A percentile compares a stretch with the other conserved stretches of the same genome.
These are phyloP conservation scores for Tachina lurida DNA, from an alignment of 2,888 invertebrate genomes.

Conservation along the genomic window DNA sequence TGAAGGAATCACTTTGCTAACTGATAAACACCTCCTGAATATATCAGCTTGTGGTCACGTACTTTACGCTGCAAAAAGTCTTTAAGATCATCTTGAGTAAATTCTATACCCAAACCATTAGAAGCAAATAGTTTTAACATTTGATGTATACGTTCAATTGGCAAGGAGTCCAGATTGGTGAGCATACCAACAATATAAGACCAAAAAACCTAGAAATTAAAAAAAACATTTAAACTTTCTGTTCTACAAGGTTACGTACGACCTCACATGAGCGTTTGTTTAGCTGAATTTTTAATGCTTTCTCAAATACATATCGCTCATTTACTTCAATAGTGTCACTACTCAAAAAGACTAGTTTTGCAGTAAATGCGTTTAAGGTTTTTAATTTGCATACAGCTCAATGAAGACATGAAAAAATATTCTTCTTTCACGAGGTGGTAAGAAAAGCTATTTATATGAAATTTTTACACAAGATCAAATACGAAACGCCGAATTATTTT, in stretches of 20 bases:
- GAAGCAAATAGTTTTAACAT: conserved; percentile 99
- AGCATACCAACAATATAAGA: conserved; percentile 98
- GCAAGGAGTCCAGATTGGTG: conserved; percentile 95
- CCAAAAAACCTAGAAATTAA: conserved; percentile 88
- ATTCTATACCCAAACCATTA: conserved; percentile 94
- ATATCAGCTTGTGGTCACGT: conserved; percentile 92
- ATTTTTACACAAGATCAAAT: too few relatives aligned
- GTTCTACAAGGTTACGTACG: not conserved
- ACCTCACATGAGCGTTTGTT: not conserved
- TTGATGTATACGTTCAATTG: conserved; percentile 96
- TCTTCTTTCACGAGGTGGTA: too few relatives aligned
- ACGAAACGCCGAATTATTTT: too few relatives aligned
- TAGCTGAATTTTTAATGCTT: too few relatives aligned
- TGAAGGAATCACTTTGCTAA: conserved; percentile 86
- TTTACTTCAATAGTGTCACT: too few relatives aligned
- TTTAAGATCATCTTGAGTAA: conserved; percentile 93
- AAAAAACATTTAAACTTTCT: not conserved
- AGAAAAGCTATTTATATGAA: too few relatives aligned
- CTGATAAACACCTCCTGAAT: conserved; percentile 93
- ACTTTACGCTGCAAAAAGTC: conserved; percentile 97
- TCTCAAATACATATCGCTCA: too few relatives aligned
- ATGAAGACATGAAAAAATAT: too few relatives aligned
- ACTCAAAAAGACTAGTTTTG: too few relatives aligned
- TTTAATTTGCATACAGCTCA: too few relatives aligned
- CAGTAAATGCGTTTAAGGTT: too few relatives aligned